These are phyloP conservation scores for Craseonycteris thonglongyai DNA, from an alignment of 2,113 vertebrate genomes.

Conservation along the genomic window DNA sequence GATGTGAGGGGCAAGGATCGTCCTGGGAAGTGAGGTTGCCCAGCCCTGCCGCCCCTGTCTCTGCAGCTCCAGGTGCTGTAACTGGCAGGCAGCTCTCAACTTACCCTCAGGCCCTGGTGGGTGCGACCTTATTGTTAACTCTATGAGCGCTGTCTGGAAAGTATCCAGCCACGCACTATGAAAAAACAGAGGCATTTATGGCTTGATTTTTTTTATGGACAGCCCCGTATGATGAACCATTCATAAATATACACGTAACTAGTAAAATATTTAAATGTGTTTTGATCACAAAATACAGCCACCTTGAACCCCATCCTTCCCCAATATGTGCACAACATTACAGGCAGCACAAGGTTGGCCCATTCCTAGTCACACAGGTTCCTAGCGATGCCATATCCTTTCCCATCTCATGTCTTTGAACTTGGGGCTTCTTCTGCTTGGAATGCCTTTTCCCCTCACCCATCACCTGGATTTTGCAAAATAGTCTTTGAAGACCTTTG, in stretches of 20 bases:
- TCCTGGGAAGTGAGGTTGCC: background rate
- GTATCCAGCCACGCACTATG: no score
- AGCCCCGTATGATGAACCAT: no score
- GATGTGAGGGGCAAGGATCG: background rate
- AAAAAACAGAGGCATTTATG: no score
- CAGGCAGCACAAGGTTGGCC: background rate
- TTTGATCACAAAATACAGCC: background rate
- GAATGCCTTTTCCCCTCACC: background rate
- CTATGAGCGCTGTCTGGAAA: no score
- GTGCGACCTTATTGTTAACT: background rate
- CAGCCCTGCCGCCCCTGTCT: background rate
- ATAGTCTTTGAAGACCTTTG: background rate
- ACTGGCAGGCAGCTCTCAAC: background rate
- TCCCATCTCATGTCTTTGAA: background rate
- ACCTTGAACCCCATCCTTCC: fast-evolving
- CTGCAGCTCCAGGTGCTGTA: background rate
- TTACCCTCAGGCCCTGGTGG: background rate
- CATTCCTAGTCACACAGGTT: fast-evolving
- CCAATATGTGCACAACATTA: fast-evolving
- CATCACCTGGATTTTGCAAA: background rate
- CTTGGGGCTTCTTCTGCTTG: background rate
- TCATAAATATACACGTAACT: background rate
- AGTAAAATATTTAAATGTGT: background rate
- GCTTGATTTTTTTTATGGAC: no score
- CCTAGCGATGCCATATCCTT: fast-evolving